phyloP scores from a whole-genome alignment of 1,140 invertebrate genomes.

The Aphidius ervi region DNA sequence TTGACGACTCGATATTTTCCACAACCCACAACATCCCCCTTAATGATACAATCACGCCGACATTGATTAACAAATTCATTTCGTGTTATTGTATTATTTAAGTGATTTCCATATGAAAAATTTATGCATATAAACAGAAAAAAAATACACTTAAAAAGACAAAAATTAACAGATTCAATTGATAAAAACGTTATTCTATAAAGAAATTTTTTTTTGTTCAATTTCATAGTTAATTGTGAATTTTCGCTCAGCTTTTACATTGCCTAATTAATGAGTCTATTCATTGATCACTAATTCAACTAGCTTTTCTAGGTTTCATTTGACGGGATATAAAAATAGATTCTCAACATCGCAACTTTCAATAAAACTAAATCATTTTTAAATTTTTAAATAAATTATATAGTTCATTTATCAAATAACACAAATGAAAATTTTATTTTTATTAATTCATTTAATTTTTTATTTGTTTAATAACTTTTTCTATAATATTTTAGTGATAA shows the following conservation, averaged over 20 bases:
- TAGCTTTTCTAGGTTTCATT: not conserved
- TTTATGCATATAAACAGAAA: conserved; percentile 18
- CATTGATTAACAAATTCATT: conserved; percentile 43
- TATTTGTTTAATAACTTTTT: no score
- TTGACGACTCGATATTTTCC: conserved; percentile 37
- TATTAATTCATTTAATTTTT: no score
- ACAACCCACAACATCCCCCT: conserved; percentile 31
- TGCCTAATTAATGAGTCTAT: not conserved
- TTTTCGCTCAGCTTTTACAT: not conserved
- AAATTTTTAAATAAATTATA: no score
- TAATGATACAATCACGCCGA: conserved; percentile 36
- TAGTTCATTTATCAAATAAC: no score
- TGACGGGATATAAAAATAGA: no score
- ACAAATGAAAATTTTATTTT: no score
- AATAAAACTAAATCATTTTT: no score
- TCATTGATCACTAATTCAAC: conserved; percentile 6
- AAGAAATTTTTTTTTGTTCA: no score
- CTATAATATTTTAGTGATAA: no score
- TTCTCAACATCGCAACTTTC: no score
- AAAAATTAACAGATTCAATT: no score
- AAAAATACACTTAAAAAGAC: conserved; percentile 15
- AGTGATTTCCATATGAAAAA: conserved; percentile 3
- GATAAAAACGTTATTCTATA: no score
- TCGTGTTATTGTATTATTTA: conserved; percentile 25
- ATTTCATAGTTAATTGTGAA: not conserved